These are phyloP conservation scores for Scaptomyza flava DNA, from an alignment of 2,888 invertebrate genomes.

Conservation along the genomic window DNA sequence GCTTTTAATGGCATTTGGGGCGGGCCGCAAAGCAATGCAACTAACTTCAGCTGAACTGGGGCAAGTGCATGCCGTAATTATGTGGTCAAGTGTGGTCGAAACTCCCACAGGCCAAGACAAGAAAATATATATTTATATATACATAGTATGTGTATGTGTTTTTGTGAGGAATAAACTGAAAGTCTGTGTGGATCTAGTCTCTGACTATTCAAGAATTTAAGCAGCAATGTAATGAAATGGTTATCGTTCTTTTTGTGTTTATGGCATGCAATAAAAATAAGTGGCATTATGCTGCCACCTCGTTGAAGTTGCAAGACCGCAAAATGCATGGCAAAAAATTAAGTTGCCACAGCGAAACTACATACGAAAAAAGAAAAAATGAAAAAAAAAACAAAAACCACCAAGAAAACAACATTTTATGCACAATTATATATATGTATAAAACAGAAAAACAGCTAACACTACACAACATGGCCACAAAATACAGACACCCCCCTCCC, in stretches of 20 bases:
- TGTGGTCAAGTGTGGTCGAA: slow-evolving; percentile 65
- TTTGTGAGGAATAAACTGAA: slow-evolving; percentile 19
- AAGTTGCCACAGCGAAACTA: slow-evolving; percentile 32
- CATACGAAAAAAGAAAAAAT: no score
- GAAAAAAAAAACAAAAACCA: background rate
- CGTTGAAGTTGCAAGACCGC: slow-evolving; percentile 50
- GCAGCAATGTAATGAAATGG: background rate
- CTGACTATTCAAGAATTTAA: slow-evolving; percentile 32
- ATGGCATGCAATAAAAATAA: slow-evolving; percentile 66
- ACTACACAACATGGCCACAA: slow-evolving; percentile 44
- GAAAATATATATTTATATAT: background rate
- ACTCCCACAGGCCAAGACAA: slow-evolving; percentile 36
- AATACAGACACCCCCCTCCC: slow-evolving; percentile 21
- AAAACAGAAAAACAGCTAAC: slow-evolving; percentile 17
- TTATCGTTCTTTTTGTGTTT: slow-evolving; percentile 45
- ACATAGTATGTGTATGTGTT: background rate
- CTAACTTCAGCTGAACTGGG: slow-evolving; percentile 34
- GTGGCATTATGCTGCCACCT: slow-evolving; percentile 68
- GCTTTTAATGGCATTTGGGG: slow-evolving; percentile 73
- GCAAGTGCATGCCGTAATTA: slow-evolving; percentile 72
- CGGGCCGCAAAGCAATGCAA: slow-evolving; percentile 63
- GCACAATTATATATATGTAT: slow-evolving; percentile 27
- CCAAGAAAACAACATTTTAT: slow-evolving; percentile 13
- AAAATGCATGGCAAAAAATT: slow-evolving; percentile 59
- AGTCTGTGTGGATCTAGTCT: slow-evolving; percentile 2